Percentiles rank a stretch among this genome's conserved stretches.
phyloP scores from a whole-genome alignment of 2,888 invertebrate genomes.

The Ornithoptera priamus region DNA sequence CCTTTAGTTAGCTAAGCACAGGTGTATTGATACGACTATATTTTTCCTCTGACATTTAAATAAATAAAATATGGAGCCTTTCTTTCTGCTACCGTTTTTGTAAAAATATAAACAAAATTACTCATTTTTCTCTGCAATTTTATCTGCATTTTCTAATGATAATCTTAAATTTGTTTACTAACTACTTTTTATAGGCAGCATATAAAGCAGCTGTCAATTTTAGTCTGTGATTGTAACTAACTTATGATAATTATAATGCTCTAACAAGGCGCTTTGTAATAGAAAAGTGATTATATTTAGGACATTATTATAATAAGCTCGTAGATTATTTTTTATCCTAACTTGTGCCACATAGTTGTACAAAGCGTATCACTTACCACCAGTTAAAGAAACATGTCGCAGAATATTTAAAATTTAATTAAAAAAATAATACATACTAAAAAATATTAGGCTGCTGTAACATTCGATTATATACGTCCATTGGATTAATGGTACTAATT shows the following conservation, averaged over 20 bases:
- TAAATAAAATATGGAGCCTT: no score
- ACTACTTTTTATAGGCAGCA: background rate
- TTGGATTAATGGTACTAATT: constrained; percentile 20
- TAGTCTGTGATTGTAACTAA: constrained; percentile 48
- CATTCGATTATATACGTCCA: background rate
- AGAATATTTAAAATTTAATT: no score
- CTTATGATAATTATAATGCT: constrained; percentile 25
- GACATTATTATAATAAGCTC: background rate
- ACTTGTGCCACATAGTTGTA: background rate
- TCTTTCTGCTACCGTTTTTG: no score
- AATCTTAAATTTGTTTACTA: background rate
- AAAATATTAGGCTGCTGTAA: no score
- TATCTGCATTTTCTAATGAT: background rate
- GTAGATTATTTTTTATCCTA: background rate
- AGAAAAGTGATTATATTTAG: constrained; percentile 10
- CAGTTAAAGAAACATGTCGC: no score
- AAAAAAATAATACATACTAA: no score
- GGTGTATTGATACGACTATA: background rate
- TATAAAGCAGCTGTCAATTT: constrained; percentile 15
- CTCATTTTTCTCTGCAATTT: background rate
- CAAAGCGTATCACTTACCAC: no score
- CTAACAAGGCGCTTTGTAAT: constrained; percentile 33
- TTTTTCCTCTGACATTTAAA: background rate
- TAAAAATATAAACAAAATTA: no score
- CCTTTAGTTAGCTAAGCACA: background rate